Evolutionary conservation across 30 jellyfish, hydroid and myxozoan genomes (phyloP), one percentile per base, ranked within the genome.

Genomic region (Euphysa ruthae): DNA sequence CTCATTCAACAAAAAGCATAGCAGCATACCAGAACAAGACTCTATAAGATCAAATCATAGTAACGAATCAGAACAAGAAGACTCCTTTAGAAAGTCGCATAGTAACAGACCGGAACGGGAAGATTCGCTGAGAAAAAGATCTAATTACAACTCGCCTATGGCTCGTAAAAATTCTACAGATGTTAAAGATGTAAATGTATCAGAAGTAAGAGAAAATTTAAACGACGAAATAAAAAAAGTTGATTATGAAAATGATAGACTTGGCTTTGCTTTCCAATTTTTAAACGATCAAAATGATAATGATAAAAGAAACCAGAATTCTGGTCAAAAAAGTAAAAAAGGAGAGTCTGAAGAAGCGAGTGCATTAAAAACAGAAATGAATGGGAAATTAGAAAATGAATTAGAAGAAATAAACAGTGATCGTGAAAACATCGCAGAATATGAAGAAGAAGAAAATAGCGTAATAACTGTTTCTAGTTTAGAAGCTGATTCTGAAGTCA

Each of bases 391-490:
- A n/a, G n/a, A n/a, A n/a, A n/a, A n/a, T n/a, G n/a, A n/a, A n/a
- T n/a, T n/a, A n/a, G n/a, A n/a, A n/a, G n/a, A n/a, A n/a, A n/a
- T n/a, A n/a, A n/a, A n/a, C n/a, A n/a, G n/a, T n/a, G n/a, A n/a
- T n/a, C n/a, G n/a, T n/a, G 16, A 42, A 20, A 42, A 10, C 10
- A 44, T 5, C 19, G 44, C 69, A 18, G 5, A 38, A 56, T 16
- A 25, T 5, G 69, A 56, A 7, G 69, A 56, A 22, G 69, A 56
- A 10, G 69, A 56, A 21, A 22, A 30, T 22, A 56, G 69, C 15
- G 31, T 56, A 0, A 44, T 56, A 28, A 18, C 69, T 0, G 69
- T 56, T 0, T 56, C 69, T 14, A 56, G 69, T 28, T 0, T 56
- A 28, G 69, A 56, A 56, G 29, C 24, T n/a, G 69, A 44, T 5